Conservation (phyloP, 2,113 vertebrate genomes). For the Heloderma charlesbogerti region DNA sequence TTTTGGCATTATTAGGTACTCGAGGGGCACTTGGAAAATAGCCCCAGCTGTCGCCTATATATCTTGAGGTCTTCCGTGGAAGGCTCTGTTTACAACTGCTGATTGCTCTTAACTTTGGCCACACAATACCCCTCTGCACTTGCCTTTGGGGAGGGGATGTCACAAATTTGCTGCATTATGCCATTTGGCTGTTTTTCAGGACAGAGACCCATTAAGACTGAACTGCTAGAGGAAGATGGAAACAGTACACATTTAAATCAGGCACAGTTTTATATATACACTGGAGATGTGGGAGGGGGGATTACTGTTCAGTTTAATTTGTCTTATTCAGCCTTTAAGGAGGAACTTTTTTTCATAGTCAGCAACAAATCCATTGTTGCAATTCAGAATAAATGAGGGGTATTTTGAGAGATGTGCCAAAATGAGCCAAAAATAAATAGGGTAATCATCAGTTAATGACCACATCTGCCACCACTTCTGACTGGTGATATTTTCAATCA, state of each 20-base stretch:
- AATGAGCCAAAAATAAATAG: constrained; percentile 24
- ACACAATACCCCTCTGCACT: background rate
- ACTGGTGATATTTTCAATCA: constrained; percentile 26
- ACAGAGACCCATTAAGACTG: background rate
- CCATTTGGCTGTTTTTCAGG: background rate
- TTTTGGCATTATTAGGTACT: background rate
- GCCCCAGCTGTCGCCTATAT: background rate
- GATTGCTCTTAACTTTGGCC: background rate
- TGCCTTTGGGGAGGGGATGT: background rate
- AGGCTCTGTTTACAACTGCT: background rate
- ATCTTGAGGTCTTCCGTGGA: background rate
- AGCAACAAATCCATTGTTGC: background rate
- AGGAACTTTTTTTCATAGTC: accelerated
- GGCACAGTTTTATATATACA: background rate
- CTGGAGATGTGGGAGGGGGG: background rate
- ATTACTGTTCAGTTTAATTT: background rate
- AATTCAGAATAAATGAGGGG: background rate
- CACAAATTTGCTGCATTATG: background rate
- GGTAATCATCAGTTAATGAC: constrained; percentile 23
- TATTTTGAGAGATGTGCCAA: constrained; percentile 2
- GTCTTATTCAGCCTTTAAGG: background rate
- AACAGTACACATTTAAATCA: background rate
- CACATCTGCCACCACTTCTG: background rate
- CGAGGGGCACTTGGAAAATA: background rate
- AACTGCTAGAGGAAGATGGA: background rate